These are phyloP conservation scores for Cinclus mexicanus DNA, from an alignment of 2,113 vertebrate species.

Conservation along the genomic window DNA sequence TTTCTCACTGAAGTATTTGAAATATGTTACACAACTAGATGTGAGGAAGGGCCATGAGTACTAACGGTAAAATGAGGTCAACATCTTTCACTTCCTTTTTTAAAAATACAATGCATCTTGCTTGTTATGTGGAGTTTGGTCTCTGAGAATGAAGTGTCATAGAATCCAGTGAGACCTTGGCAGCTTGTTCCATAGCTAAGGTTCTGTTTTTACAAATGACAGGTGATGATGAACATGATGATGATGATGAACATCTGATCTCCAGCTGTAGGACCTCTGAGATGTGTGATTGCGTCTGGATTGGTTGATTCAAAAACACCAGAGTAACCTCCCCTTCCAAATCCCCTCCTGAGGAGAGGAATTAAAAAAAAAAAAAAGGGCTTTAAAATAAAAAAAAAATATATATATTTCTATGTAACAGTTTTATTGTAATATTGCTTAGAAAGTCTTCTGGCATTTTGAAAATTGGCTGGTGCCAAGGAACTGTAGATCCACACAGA, in stretches of 20 bases:
- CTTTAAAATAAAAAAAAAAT: background rate
- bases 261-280: background rate
- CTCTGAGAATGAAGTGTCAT: background rate
- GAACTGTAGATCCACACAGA: background rate
- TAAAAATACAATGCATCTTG: background rate
- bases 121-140: background rate
- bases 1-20: background rate
- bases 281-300: background rate
- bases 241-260: background rate
- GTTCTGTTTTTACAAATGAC: background rate
- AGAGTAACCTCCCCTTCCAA: background rate
- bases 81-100: background rate
- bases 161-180: background rate
- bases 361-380: fast-evolving
- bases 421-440: background rate
- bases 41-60: background rate
- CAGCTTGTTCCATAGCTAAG: background rate
- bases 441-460: background rate
- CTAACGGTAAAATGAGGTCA: background rate
- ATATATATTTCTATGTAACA: background rate
- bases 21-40: background rate
- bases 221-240: too few relatives aligned
- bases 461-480: background rate
- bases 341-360: background rate
- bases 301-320: background rate